Base-by-base conservation (phyloP, 2,113 vertebrate species). In the Lonchura striata region DNA sequence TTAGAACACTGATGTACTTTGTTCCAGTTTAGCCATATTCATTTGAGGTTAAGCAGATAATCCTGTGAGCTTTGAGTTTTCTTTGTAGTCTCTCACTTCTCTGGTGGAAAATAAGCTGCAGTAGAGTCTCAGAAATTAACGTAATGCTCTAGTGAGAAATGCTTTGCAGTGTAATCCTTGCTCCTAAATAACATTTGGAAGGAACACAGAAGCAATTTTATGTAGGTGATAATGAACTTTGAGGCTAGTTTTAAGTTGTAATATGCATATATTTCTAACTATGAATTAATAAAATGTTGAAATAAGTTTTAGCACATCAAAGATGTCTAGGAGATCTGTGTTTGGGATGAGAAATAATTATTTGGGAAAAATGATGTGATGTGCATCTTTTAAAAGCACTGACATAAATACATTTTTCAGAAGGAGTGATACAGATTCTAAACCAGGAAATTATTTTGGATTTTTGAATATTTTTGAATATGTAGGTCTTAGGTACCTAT, bases 1-100 rank as follows among this genome's bases (percentile, higher is more conserved):
- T 49, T 80, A 82, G 37, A 74, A 37, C 49, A 46, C 5, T 33
- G 41, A 65, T 57, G 42, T 75, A 41, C 56, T 92, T 76, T 84
- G 49, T 75, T 93, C 56, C 35, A 81, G 59, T 92, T 90, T 49
- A 74, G 31, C 65, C 74, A 49, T 64, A 42, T 66, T 94, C 23
- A 77, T 79, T 71, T 88, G 65, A 85, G 61, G 86, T 66, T 90
- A 90, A 86, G 72, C 76, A 86, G 71, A 54, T 54, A 88, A 93
- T 74, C 27, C 44, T 47, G 44, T 47, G 41, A 79, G 37, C 44
- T 78, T 66, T 64, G 33, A 37, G 8, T 78, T 89, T 83, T 68
- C 69, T 60, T 78, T 78, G 28, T 41, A 64, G 39, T 61, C 42
- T 90, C 37, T 46, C 42, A 70, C 23, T 79, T 86, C 63, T 60